Percentiles rank a stretch among this genome's conserved stretches.
Conservation (phyloP, 64 coral and sea anemone genomes). For the Dendronephthya gigantea region DNA sequence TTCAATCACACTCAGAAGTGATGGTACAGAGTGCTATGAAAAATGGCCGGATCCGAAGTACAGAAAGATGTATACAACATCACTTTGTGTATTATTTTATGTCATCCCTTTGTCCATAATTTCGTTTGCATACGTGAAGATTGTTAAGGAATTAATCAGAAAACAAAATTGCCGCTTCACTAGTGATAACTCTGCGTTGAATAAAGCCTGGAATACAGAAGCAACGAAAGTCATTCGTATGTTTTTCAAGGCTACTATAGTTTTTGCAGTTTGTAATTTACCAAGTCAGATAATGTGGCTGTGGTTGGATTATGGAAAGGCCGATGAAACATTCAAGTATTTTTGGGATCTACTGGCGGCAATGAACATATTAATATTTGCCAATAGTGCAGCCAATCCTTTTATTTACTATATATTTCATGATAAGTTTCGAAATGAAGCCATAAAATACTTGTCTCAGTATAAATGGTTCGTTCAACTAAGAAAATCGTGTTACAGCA, state of each 20-base stretch:
- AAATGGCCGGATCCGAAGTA: not conserved
- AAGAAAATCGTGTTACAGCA: not conserved
- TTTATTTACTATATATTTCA: conserved; percentile 21
- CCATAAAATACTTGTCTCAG: not conserved
- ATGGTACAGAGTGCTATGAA: not conserved
- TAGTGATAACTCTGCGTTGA: not conserved
- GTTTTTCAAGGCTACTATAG: conserved; percentile 13
- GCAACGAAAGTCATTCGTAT: conserved; percentile 19
- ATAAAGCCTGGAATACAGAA: conserved; percentile 1
- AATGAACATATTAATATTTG: conserved; percentile 23
- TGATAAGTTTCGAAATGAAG: conserved; percentile 18
- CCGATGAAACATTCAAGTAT: conserved; percentile 1
- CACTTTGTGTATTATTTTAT: not conserved
- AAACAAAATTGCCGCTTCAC: not conserved
- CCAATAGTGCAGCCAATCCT: conserved; percentile 30
- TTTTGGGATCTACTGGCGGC: conserved; percentile 22
- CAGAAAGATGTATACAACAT: conserved; percentile 16
- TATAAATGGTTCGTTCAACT: not conserved
- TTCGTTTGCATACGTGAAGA: conserved; percentile 2
- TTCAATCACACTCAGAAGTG: not conserved
- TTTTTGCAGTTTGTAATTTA: conserved; percentile 14
- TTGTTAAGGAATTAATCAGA: not conserved
- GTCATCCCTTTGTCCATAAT: conserved; percentile 21
- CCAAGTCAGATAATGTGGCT: conserved; percentile 28
- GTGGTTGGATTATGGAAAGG: conserved; percentile 30